phyloP scores from a whole-genome alignment of 2,888 invertebrate species.

The Aricia artaxerxes region DNA sequence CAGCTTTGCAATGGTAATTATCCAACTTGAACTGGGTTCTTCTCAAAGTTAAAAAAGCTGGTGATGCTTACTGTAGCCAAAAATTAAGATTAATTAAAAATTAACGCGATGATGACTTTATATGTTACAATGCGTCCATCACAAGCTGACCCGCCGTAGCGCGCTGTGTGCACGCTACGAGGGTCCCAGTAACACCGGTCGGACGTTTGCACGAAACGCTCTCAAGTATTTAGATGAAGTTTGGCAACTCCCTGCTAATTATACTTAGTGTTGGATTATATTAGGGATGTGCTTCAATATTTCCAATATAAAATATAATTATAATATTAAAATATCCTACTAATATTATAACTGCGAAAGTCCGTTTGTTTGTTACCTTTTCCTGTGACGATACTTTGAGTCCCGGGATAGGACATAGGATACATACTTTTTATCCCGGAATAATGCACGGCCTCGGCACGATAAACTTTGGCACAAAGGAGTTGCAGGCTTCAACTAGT shows the following conservation, averaged over 20 bases:
- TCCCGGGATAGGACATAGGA: too few species aligned
- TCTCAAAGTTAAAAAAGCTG: not conserved
- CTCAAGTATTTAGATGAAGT: constrained; percentile 51
- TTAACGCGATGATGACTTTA: constrained; percentile 28
- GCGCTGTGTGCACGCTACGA: not conserved
- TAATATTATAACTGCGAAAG: too few species aligned
- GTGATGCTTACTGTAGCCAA: constrained; percentile 13
- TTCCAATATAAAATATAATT: not conserved
- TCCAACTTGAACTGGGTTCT: not conserved
- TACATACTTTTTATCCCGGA: too few species aligned
- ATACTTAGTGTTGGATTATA: constrained; percentile 43
- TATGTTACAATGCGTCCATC: not conserved
- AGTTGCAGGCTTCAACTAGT: too few species aligned
- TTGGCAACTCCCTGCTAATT: constrained; percentile 54
- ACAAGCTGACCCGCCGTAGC: not conserved
- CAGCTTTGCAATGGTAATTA: not conserved
- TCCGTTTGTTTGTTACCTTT: too few species aligned
- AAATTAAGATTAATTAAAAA: constrained; percentile 27
- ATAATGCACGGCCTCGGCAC: too few species aligned
- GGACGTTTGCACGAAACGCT: constrained; percentile 37
- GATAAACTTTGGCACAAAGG: too few species aligned
- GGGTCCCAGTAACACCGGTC: not conserved
- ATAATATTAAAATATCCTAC: too few species aligned
- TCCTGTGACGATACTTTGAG: too few species aligned
- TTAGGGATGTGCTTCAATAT: constrained; percentile 32